These are phyloP conservation scores for Narcine bancroftii DNA, from an alignment of 2,113 vertebrate genomes.

Conservation along the genomic window DNA sequence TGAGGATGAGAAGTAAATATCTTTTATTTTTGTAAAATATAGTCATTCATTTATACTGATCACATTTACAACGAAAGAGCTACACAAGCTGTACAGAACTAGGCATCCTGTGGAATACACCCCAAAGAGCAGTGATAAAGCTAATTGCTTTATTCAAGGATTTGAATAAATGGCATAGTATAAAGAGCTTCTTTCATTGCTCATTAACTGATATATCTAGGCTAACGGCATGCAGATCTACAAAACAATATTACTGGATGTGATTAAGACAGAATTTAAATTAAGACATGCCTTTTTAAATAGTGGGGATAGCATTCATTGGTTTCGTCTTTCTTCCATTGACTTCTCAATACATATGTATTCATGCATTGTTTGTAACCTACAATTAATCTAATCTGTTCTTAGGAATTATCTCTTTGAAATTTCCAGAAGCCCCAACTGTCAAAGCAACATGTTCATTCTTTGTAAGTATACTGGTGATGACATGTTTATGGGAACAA, in stretches of 20 bases:
- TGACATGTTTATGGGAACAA: not conserved
- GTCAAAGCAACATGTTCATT: constrained; percentile 91
- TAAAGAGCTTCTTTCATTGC: not conserved
- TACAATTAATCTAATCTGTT: constrained; percentile 41
- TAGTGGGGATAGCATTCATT: not conserved
- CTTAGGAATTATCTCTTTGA: constrained; percentile 86
- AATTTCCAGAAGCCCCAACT: constrained; percentile 93
- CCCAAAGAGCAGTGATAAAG: not conserved
- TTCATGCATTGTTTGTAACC: not conserved
- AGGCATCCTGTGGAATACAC: not conserved
- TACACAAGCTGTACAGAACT: not conserved
- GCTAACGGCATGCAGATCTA: no score
- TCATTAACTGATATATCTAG: not conserved
- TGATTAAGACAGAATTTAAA: not conserved
- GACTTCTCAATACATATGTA: not conserved
- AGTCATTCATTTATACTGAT: not conserved
- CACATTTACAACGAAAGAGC: not conserved
- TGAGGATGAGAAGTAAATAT: not conserved
- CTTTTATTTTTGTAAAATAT: not conserved
- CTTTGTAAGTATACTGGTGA: constrained; percentile 72
- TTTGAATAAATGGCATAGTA: not conserved
- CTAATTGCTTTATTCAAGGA: not conserved
- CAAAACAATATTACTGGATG: not conserved
- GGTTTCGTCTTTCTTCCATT: not conserved
- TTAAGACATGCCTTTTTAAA: not conserved